Evolutionary conservation across 2,888 invertebrate species (phyloP).

Genomic region (Euzetes globulus): DNA sequence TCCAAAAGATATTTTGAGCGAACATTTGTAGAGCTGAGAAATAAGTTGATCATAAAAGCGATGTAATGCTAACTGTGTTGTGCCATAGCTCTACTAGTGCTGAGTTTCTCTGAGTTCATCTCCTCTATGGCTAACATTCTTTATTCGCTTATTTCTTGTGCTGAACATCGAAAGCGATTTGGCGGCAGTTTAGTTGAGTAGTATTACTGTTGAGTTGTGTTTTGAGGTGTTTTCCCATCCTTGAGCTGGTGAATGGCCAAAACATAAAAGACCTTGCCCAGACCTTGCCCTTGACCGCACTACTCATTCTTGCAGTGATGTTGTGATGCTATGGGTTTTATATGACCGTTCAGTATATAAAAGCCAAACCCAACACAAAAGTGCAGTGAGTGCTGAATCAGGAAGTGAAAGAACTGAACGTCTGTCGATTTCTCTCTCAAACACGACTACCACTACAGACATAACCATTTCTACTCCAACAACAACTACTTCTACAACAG

Average conservation of each 20-base stretch:
- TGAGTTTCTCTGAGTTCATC: constrained; percentile 9
- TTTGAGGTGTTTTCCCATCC: constrained; percentile 21
- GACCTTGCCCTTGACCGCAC: constrained; percentile 21
- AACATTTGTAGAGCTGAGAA: background rate
- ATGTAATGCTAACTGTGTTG: constrained; percentile 1
- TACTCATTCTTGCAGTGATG: background rate
- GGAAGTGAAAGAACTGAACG: constrained; percentile 3
- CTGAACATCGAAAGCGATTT: constrained; percentile 10
- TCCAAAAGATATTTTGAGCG: background rate
- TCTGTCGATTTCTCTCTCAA: background rate
- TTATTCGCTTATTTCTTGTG: constrained; percentile 1
- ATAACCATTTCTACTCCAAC: background rate
- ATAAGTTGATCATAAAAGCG: constrained; percentile 10
- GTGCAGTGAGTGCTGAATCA: constrained; percentile 18
- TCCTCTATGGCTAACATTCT: constrained; percentile 6
- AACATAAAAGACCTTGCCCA: background rate
- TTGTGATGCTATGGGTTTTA: background rate
- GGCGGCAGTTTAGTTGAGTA: constrained; percentile 3
- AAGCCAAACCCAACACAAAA: constrained; percentile 18
- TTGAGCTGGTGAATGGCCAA: constrained; percentile 20
- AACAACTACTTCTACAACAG: background rate
- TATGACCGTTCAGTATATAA: constrained; percentile 12
- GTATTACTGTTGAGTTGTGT: background rate
- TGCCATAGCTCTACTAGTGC: background rate
- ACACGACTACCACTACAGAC: background rate